phyloP scores from a whole-genome alignment of 2,797 vertebrate genomes.

The Tauraco hartlaubi region DNA sequence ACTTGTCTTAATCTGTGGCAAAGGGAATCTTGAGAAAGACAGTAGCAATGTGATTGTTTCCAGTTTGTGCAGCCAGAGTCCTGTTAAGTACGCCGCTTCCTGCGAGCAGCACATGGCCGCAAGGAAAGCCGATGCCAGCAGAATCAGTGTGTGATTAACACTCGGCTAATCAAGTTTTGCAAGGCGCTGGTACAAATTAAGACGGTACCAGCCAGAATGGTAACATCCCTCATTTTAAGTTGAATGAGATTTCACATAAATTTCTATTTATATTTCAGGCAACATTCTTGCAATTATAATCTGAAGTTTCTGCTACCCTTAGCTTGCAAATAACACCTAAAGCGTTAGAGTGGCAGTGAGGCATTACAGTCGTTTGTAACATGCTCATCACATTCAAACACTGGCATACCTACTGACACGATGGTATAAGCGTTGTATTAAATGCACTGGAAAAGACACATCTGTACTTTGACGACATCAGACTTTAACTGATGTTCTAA shows the following conservation, averaged over 20 bases:
- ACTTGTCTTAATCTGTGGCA: slow-evolving; percentile 6
- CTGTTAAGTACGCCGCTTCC: background rate
- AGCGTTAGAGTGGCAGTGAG: background rate
- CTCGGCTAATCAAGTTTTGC: slow-evolving; percentile 27
- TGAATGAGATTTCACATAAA: background rate
- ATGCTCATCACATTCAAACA: background rate
- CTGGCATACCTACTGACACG: fast-evolving
- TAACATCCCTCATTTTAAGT: background rate
- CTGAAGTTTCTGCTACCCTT: background rate
- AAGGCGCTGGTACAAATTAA: background rate
- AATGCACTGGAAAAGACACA: background rate
- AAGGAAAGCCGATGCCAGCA: slow-evolving; percentile 38
- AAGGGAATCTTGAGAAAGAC: slow-evolving; percentile 53
- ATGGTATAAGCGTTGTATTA: background rate
- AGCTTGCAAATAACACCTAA: background rate
- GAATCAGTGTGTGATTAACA: slow-evolving; percentile 1
- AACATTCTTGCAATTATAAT: background rate
- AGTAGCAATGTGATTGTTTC: background rate
- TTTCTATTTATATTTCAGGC: background rate
- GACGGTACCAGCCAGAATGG: background rate
- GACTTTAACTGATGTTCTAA: background rate
- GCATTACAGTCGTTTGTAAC: background rate
- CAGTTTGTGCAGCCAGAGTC: background rate
- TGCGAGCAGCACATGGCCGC: background rate
- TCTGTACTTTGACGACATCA: background rate